Evolutionary conservation across 2,797 vertebrate genomes (phyloP).

Genomic region (Propithecus deckenii): DNA sequence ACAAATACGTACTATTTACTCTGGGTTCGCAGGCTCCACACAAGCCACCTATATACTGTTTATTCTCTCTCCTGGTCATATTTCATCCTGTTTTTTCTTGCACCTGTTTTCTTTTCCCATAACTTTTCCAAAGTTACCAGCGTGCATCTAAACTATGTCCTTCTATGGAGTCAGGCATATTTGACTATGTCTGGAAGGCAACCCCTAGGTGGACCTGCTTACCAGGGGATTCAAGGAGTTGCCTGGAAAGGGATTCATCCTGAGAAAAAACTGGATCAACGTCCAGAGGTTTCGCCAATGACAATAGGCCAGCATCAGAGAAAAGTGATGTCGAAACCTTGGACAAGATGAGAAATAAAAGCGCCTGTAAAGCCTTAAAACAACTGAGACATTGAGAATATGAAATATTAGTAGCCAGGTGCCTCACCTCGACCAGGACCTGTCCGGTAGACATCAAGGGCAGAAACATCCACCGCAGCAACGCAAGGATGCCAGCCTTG

Average conservation of each 20-base stretch:
- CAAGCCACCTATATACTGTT: fast-evolving
- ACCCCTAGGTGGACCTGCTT: neutral
- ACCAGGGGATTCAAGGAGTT: neutral
- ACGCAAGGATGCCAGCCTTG: neutral
- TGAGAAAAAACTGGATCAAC: neutral
- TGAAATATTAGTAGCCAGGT: neutral
- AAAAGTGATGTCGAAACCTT: neutral
- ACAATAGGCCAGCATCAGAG: neutral
- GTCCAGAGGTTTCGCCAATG: neutral
- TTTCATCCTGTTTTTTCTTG: neutral
- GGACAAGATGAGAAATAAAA: neutral
- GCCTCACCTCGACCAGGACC: too few species aligned
- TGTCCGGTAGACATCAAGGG: neutral
- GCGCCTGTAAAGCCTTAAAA: neutral
- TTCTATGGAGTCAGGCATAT: neutral
- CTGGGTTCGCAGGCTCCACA: neutral
- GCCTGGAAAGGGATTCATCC: neutral
- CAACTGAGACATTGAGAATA: neutral
- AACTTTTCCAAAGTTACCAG: neutral
- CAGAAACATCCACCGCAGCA: neutral
- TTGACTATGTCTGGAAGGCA: neutral
- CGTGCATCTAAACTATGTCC: neutral
- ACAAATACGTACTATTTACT: neutral
- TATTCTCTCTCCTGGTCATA: neutral
- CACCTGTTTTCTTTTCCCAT: neutral